Evolutionary conservation across 92 coral and sea anemone species (phyloP).

Genomic region (Parazoanthus darwini): DNA sequence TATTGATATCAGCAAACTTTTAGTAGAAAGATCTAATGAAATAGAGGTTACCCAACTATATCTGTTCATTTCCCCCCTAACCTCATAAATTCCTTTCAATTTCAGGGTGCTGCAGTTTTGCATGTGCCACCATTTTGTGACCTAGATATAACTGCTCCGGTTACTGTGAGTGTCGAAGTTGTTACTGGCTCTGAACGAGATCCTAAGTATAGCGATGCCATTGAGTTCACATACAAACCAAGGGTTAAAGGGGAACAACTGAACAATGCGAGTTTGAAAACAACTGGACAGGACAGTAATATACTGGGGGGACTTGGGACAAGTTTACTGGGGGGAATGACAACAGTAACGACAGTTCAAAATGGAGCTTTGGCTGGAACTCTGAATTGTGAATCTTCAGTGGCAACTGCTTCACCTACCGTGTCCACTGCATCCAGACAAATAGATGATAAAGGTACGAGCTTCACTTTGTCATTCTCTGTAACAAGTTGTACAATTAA

Average conservation of each 20-base stretch:
- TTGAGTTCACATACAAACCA: constrained; percentile 94
- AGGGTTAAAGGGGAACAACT: constrained; percentile 34
- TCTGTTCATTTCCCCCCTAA: not conserved
- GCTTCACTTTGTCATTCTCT: not conserved
- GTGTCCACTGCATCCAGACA: constrained; percentile 41
- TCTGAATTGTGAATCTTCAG: constrained; percentile 18
- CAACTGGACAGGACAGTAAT: constrained; percentile 54
- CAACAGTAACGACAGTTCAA: constrained; percentile 50
- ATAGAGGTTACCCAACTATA: too few species aligned
- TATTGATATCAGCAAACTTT: too few species aligned
- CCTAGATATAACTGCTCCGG: constrained; percentile 81
- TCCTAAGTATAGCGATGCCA: constrained; percentile 89
- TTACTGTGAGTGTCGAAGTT: constrained; percentile 89
- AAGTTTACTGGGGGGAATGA: constrained; percentile 63
- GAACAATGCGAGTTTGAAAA: constrained; percentile 38
- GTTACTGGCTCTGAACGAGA: constrained; percentile 71
- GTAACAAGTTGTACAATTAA: too few species aligned
- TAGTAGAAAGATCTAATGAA: too few species aligned
- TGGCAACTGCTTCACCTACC: constrained; percentile 42
- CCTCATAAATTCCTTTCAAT: not conserved
- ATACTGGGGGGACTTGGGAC: constrained; percentile 63
- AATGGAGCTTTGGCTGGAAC: constrained; percentile 31
- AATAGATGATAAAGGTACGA: not conserved
- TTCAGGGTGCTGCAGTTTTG: constrained; percentile 95
- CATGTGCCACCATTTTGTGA: constrained; percentile 82